phyloP scores from a whole-genome alignment of 2,797 vertebrate genomes.

The Iguana delicatissima region DNA sequence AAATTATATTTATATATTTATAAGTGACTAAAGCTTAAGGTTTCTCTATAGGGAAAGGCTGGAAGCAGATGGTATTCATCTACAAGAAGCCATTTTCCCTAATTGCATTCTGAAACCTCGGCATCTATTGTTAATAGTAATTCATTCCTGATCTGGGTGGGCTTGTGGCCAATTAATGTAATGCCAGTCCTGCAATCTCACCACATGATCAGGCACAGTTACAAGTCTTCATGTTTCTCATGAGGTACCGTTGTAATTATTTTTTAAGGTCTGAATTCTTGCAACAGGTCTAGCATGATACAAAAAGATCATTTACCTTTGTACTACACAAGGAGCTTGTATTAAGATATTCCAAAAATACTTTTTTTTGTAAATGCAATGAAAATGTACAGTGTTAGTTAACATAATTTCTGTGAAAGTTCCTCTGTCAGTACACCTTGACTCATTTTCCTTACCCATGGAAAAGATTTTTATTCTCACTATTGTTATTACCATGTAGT shows the following conservation, averaged over 20 bases:
- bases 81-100: conserved; percentile 5
- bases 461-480: neutral
- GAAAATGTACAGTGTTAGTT: conserved; percentile 7
- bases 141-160: conserved; percentile 29
- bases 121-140: neutral
- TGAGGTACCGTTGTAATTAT: conserved; percentile 1
- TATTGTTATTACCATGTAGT: neutral
- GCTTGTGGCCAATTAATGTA: conserved; percentile 6
- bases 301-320: neutral
- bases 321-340: conserved; percentile 4
- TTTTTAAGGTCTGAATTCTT: conserved; percentile 39
- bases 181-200: neutral
- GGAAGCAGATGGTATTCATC: conserved; percentile 26
- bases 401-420: neutral
- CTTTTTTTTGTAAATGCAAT: conserved; percentile 7
- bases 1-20: neutral
- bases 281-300: conserved; percentile 41
- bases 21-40: conserved; percentile 15
- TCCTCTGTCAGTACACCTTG: neutral
- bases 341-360: neutral
- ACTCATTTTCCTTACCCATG: conserved; percentile 14
- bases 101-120: neutral
- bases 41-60: neutral
- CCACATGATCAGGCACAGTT: conserved; percentile 24
- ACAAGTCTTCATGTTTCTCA: conserved; percentile 6